A percentile compares a stretch with the other conserved stretches of the same genome.
Conservation (phyloP, 2,888 invertebrate genomes). For the Neoascia interrupta region DNA sequence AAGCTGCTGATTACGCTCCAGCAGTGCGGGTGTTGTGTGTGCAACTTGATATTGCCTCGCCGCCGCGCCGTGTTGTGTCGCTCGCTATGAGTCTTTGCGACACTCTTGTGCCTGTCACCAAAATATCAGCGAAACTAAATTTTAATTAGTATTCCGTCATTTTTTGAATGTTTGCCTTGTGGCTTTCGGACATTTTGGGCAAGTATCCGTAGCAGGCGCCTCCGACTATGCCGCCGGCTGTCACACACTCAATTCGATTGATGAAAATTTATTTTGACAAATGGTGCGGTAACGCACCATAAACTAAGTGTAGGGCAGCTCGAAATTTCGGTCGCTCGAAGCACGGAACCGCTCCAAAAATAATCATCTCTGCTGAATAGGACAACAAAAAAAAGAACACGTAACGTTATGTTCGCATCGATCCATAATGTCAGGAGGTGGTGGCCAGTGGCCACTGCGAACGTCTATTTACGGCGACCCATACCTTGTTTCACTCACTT, state of each 20-base stretch:
- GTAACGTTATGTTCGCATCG: slow-evolving; percentile 8
- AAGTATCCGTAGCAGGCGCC: too few species aligned
- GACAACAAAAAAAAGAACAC: too few species aligned
- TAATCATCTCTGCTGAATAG: neutral
- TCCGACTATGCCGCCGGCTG: neutral
- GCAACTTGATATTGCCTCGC: neutral
- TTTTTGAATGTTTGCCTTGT: too few species aligned
- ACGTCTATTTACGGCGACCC: slow-evolving; percentile 8
- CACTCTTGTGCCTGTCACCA: neutral
- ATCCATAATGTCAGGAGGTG: neutral
- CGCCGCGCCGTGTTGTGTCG: neutral
- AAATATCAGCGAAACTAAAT: slow-evolving; percentile 33
- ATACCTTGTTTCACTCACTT: too few species aligned
- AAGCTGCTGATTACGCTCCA: slow-evolving; percentile 41
- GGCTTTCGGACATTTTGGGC: too few species aligned
- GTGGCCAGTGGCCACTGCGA: neutral
- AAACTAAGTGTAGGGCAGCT: too few species aligned
- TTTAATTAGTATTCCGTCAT: slow-evolving; percentile 49
- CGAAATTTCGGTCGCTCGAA: too few species aligned
- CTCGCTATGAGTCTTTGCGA: neutral
- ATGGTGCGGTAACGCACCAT: slow-evolving; percentile 22
- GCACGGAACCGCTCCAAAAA: too few species aligned
- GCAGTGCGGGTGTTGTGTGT: slow-evolving; percentile 27
- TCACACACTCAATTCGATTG: too few species aligned
- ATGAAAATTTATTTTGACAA: slow-evolving; percentile 61